Evolutionary conservation across 1,140 invertebrate genomes (phyloP).

Genomic region (Drosophila melanica): DNA sequence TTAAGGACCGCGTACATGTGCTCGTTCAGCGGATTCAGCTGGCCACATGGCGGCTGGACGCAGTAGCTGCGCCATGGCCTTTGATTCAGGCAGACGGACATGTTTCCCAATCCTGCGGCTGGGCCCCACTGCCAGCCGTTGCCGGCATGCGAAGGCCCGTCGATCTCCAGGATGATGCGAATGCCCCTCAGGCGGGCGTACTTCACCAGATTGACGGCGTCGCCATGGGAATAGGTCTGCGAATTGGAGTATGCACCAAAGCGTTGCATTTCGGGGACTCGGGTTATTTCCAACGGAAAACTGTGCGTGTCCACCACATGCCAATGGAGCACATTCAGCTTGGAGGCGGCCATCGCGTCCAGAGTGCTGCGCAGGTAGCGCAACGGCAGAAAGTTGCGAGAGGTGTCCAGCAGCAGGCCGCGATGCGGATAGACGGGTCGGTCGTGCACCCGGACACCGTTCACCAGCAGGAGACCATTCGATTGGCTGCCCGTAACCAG

Average conservation of each 20-base stretch:
- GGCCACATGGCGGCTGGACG: slow-evolving; percentile 93
- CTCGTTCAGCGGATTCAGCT: slow-evolving; percentile 92
- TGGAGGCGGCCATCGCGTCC: slow-evolving; percentile 92
- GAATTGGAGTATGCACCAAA: slow-evolving; percentile 89
- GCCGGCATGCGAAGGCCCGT: slow-evolving; percentile 93
- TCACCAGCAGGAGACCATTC: slow-evolving; percentile 84
- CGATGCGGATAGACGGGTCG: slow-evolving; percentile 89
- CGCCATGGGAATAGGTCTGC: slow-evolving; percentile 89
- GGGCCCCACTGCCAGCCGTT: slow-evolving; percentile 92
- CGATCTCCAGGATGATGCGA: slow-evolving; percentile 91
- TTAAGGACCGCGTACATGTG: slow-evolving; percentile 89
- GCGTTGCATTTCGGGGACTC: slow-evolving; percentile 90
- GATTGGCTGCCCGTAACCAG: slow-evolving; percentile 85
- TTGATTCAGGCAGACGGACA: slow-evolving; percentile 90
- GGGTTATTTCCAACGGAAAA: slow-evolving; percentile 90
- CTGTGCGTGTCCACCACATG: slow-evolving; percentile 93
- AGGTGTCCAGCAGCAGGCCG: slow-evolving; percentile 90
- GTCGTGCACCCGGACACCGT: slow-evolving; percentile 86
- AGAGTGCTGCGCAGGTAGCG: slow-evolving; percentile 88
- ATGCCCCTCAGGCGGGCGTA: slow-evolving; percentile 90
- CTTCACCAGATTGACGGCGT: slow-evolving; percentile 88
- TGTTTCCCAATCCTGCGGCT: slow-evolving; percentile 87
- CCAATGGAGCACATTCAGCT: slow-evolving; percentile 95
- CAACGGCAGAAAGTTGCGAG: slow-evolving; percentile 90
- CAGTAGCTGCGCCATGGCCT: slow-evolving; percentile 90